Base-by-base conservation (phyloP, 2,888 invertebrate genomes). In the Chrysolina haemoptera region DNA sequence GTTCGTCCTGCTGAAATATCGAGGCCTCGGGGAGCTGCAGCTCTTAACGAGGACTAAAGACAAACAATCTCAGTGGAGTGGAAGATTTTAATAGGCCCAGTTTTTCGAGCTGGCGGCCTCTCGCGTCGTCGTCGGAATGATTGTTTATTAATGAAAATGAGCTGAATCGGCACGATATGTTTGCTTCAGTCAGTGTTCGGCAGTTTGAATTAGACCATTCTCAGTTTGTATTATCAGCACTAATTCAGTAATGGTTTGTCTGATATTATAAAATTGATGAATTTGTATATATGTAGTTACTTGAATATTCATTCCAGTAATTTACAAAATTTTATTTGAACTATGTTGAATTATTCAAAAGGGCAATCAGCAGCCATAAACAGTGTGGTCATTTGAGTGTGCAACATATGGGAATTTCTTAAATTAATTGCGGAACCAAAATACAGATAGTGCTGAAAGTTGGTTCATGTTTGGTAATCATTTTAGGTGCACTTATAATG, bases 81-180 rank as follows among this genome's bases (percentile, higher is more conserved):
- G 87, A 86, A 87, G 86, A 87, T 87, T 88, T 88, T 88, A 88
- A 88, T 88, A 85, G 87, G 83, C 82, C 87, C 85, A 86, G 85
- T 87, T 88, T 87, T 87, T 87, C 84, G 80, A 79, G 83, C 85
- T 84, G 78, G 80, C 82, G 83, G 85, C 81, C 80, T 78, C 76
- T 77, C 80, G 78, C 80, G 71, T 74, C 68, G 71, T 74, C 68
- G 75, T 66, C 75, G 78, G 78, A 82, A 79, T 79, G 81, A 84
- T 84, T 85, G 83, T 84, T 85, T 85, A 84, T 85, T 78, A 78
- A 78, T 77, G 78, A 68, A 82, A 83, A 82, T n/a, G 80, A 82
- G 84, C 83, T 81, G 83, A 85, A 70, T 77, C 81, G 80, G 81
- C 82, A 81, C 80, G 80, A 78, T 79, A 78, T 76, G 76, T 76